Conservation (phyloP, 2,113 vertebrate genomes). For the Sphyrna mokarran region DNA sequence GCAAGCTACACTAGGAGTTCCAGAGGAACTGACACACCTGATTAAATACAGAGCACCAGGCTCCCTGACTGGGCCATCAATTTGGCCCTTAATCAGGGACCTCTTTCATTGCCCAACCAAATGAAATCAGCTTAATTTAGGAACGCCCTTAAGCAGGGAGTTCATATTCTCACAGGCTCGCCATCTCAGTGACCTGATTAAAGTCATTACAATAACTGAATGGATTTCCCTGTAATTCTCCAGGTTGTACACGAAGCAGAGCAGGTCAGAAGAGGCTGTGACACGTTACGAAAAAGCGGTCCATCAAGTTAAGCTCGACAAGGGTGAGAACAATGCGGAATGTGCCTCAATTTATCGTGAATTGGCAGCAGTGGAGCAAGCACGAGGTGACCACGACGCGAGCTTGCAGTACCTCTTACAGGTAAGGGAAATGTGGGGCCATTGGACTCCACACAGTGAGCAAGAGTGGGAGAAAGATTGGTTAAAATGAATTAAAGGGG, state of each 20-base stretch:
- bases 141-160: too few species aligned
- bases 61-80: too few species aligned
- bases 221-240: slow-evolving; percentile 32
- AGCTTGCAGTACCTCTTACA: slow-evolving; percentile 54
- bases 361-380: slow-evolving; percentile 56
- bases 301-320: slow-evolving; percentile 38
- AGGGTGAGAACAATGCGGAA: slow-evolving; percentile 40
- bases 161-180: too few species aligned
- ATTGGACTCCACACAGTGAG: neutral
- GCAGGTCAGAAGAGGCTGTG: slow-evolving; percentile 44
- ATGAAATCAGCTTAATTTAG: too few species aligned
- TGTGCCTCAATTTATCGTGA: slow-evolving; percentile 53
- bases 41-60: too few species aligned
- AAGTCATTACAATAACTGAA: too few species aligned
- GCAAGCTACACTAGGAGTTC: too few species aligned
- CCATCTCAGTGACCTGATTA: too few species aligned
- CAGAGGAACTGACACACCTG: too few species aligned
- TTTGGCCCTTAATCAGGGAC: too few species aligned
- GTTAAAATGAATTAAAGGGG: too few species aligned
- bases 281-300: slow-evolving; percentile 44
- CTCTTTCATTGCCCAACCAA: too few species aligned
- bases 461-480: neutral
- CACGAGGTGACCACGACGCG: slow-evolving; percentile 45
- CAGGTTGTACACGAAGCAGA: slow-evolving; percentile 46
- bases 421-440: slow-evolving; percentile 42